phyloP scores from a whole-genome alignment of 2,888 invertebrate genomes.

The Alviniconcha strummeri region DNA sequence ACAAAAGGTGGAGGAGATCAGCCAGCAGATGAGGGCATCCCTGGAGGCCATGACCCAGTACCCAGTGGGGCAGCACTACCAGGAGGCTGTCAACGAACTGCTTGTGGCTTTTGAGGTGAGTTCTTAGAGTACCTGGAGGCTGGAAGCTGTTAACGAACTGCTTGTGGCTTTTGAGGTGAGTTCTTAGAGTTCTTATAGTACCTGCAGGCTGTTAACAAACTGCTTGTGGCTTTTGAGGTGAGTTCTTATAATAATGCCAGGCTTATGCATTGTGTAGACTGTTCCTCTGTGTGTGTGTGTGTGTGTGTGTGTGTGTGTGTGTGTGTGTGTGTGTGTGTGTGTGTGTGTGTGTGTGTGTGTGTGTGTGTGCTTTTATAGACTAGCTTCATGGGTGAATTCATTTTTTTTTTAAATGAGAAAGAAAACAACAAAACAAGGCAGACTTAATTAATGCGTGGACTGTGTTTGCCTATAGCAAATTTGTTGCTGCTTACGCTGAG shows the following conservation, averaged over 20 bases:
- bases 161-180: neutral
- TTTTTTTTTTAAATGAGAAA: no score
- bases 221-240: neutral
- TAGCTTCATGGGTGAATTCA: no score
- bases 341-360: no score
- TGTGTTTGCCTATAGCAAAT: no score
- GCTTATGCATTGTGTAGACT: neutral
- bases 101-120: neutral
- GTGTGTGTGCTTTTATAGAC: no score
- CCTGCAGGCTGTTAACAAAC: neutral
- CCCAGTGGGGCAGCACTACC: conserved; percentile 17
- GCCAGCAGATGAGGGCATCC: conserved; percentile 11
- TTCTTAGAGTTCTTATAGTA: neutral
- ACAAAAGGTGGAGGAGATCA: neutral
- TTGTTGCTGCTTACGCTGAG: no score
- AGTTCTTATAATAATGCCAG: neutral
- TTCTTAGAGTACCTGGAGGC: neutral
- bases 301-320: no score
- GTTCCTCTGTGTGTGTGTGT: no score
- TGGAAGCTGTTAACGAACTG: neutral
- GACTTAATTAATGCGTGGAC: no score
- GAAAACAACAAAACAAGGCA: no score
- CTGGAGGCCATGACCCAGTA: conserved; percentile 15
- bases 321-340: no score
- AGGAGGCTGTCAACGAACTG: neutral